A percentile compares a stretch with the other conserved stretches of the same genome.
Evolutionary conservation across 1,140 invertebrate species (phyloP).

Genomic region (Triops longicaudatus): DNA sequence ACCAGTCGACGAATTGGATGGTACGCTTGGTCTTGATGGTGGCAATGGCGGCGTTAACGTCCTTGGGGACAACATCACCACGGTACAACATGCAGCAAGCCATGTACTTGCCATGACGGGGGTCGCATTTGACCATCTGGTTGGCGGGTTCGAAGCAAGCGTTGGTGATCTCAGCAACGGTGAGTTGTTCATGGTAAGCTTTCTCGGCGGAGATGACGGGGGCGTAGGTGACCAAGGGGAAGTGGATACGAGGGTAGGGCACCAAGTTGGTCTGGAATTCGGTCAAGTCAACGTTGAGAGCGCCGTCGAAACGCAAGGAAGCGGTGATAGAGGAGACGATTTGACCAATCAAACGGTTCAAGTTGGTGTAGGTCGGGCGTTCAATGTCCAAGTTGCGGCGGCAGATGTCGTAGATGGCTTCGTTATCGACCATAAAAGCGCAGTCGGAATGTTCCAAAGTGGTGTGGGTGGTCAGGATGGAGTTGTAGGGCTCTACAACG

Average conservation of each 20-base stretch:
- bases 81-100: conserved; percentile 70
- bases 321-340: conserved; percentile 81
- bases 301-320: conserved; percentile 80
- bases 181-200: conserved; percentile 73
- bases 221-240: conserved; percentile 73
- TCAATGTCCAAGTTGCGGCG: conserved; percentile 78
- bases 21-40: conserved; percentile 74
- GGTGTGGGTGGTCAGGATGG: conserved; percentile 69
- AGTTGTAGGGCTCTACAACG: conserved; percentile 85
- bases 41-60: conserved; percentile 73
- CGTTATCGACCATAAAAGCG: conserved; percentile 65
- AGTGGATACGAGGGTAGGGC: conserved; percentile 73
- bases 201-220: conserved; percentile 77
- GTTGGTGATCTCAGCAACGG: conserved; percentile 78
- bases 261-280: conserved; percentile 82
- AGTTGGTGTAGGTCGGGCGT: conserved; percentile 67
- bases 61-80: conserved; percentile 66
- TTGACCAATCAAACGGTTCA: conserved; percentile 72
- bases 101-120: conserved; percentile 83
- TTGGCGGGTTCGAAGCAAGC: conserved; percentile 82
- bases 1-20: conserved; percentile 86
- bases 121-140: conserved; percentile 90
- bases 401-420: conserved; percentile 88
- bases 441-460: conserved; percentile 71
- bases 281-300: conserved; percentile 77